These are phyloP conservation scores for Rhinolophus ferrumequinum DNA, from an alignment of 2,113 vertebrate species.

Conservation along the genomic window DNA sequence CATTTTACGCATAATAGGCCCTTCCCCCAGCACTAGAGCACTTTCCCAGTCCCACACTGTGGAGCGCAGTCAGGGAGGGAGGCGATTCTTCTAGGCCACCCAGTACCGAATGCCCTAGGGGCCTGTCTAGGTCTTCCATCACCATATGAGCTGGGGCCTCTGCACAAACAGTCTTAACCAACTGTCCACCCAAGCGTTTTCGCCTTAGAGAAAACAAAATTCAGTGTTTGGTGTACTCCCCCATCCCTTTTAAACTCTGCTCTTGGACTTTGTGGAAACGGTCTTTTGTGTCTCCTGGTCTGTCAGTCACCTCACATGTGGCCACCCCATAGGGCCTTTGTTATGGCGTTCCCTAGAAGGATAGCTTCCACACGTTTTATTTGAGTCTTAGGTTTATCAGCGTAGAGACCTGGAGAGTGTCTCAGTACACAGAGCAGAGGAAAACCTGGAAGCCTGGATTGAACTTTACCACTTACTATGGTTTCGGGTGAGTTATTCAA, in stretches of 20 bases:
- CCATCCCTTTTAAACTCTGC: background rate
- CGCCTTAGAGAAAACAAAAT: background rate
- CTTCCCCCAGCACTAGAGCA: background rate
- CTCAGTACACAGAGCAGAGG: background rate
- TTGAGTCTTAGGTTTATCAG: background rate
- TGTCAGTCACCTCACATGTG: background rate
- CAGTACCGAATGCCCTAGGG: background rate
- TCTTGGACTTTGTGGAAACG: background rate
- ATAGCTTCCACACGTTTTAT: background rate
- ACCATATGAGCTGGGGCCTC: background rate
- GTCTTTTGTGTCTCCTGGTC: background rate
- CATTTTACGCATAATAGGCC: fast-evolving
- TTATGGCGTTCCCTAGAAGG: background rate
- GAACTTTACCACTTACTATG: background rate
- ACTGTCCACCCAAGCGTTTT: background rate
- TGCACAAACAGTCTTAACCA: background rate
- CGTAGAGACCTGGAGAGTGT: background rate
- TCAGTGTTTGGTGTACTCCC: fast-evolving
- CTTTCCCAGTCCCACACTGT: background rate
- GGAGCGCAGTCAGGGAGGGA: background rate
- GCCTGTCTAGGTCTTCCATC: background rate
- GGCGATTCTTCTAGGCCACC: background rate
- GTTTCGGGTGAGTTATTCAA: background rate
- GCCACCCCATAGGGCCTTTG: background rate
- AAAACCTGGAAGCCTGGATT: background rate